phyloP scores from a whole-genome alignment of 1,140 invertebrate genomes.

The Zaprionus camerounensis region DNA sequence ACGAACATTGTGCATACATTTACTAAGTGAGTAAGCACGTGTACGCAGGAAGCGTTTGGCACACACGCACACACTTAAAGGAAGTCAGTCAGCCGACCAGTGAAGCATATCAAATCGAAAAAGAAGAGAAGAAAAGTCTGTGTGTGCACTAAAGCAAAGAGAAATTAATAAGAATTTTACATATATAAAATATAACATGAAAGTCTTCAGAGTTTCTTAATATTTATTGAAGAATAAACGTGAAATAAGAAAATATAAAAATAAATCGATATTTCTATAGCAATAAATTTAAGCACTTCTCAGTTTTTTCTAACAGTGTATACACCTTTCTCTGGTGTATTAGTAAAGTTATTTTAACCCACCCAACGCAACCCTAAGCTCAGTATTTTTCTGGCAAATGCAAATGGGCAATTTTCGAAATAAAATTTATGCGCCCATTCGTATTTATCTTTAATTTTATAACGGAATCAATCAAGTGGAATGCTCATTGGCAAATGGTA shows the following conservation, averaged over 20 bases:
- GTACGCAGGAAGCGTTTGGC: conserved; percentile 43
- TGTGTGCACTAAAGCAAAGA: conserved; percentile 24
- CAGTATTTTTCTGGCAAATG: conserved; percentile 61
- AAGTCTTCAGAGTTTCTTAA: neutral
- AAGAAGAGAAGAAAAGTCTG: neutral
- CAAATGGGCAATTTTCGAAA: conserved; percentile 63
- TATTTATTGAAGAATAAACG: too few species aligned
- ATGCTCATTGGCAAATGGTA: conserved; percentile 40
- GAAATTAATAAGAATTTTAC: conserved; percentile 6
- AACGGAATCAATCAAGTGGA: conserved; percentile 72
- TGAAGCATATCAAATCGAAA: conserved; percentile 26
- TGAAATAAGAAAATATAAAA: neutral
- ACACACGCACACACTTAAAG: conserved; percentile 26
- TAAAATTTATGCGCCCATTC: conserved; percentile 70
- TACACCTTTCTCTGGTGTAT: conserved; percentile 50
- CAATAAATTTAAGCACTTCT: neutral
- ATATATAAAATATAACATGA: neutral
- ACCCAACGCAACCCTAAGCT: conserved; percentile 38
- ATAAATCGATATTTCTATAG: neutral
- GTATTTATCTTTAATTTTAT: conserved; percentile 79
- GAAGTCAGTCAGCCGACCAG: conserved; percentile 42
- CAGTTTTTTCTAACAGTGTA: conserved; percentile 19
- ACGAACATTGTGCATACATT: neutral
- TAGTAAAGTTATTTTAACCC: conserved; percentile 73
- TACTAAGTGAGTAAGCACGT: conserved; percentile 44